A percentile compares a stretch with the other conserved stretches of the same genome.
Conservation (phyloP, 2,797 vertebrate species). For the Coluber constrictor region DNA sequence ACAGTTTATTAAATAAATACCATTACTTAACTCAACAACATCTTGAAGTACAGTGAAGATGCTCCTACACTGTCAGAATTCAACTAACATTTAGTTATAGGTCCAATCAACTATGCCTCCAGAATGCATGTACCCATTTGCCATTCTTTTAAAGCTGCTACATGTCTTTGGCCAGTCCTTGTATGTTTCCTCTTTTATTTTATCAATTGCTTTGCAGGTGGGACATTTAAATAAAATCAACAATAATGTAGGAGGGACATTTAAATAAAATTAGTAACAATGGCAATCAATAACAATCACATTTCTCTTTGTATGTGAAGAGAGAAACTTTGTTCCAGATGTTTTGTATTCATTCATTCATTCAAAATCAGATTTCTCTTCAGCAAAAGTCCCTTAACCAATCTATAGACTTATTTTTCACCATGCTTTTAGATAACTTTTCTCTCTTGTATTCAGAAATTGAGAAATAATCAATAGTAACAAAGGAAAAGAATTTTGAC, state of each 20-base stretch:
- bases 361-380: not conserved
- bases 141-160: not conserved
- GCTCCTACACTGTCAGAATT: not conserved
- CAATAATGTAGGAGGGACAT: not conserved
- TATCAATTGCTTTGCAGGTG: not conserved
- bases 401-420: not conserved
- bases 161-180: not conserved
- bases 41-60: not conserved
- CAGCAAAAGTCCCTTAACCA: not conserved
- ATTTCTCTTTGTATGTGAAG: not conserved
- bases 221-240: not conserved
- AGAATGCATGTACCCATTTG: not conserved
- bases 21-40: not conserved
- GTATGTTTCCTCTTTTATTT: not conserved
- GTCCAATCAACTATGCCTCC: not conserved
- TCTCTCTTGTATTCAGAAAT: constrained; percentile 47
- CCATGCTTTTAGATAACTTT: not conserved
- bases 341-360: not conserved
- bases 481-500: constrained; percentile 40
- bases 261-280: not conserved
- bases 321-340: not conserved
- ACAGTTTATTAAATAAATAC: not conserved
- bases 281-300: not conserved
- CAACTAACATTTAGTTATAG: not conserved
- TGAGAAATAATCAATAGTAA: constrained; percentile 46